Evolutionary conservation across 1,140 invertebrate genomes (phyloP).

Genomic region (Schmidtea mediterranea): DNA sequence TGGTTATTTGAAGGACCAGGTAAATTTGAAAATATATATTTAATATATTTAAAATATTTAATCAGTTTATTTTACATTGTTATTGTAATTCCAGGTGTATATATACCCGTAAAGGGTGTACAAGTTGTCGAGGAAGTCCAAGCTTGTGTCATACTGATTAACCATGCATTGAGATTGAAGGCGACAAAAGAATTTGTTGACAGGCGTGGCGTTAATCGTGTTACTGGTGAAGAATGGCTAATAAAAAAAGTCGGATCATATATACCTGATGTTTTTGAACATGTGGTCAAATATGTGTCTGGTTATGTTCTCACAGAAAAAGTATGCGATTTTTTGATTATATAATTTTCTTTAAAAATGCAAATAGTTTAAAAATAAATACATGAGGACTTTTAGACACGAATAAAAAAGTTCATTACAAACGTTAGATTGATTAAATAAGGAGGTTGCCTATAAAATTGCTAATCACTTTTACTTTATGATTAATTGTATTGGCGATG

Average conservation of each 20-base stretch:
- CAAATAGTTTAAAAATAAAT: too few relatives aligned
- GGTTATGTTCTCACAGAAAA: constrained; percentile 31
- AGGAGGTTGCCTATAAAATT: too few relatives aligned
- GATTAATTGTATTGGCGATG: too few relatives aligned
- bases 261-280: constrained; percentile 31
- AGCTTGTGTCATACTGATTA: constrained; percentile 26
- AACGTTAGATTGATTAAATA: too few relatives aligned
- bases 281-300: constrained; percentile 28
- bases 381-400: too few relatives aligned
- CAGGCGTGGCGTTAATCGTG: constrained; percentile 21
- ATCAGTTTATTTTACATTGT: too few relatives aligned
- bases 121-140: constrained; percentile 23
- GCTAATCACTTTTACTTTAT: too few relatives aligned
- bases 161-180: constrained; percentile 28
- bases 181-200: constrained; percentile 29
- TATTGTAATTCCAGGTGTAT: constrained; percentile 19
- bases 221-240: constrained; percentile 32
- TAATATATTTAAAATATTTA: too few relatives aligned
- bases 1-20: too few relatives aligned
- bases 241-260: constrained; percentile 30
- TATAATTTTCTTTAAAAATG: not conserved
- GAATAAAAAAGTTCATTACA: too few relatives aligned
- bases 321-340: constrained; percentile 11
- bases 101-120: constrained; percentile 30
- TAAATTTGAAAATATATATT: too few relatives aligned